Conservation (phyloP, 1,140 invertebrate species). For the Babylonia areolata region DNA sequence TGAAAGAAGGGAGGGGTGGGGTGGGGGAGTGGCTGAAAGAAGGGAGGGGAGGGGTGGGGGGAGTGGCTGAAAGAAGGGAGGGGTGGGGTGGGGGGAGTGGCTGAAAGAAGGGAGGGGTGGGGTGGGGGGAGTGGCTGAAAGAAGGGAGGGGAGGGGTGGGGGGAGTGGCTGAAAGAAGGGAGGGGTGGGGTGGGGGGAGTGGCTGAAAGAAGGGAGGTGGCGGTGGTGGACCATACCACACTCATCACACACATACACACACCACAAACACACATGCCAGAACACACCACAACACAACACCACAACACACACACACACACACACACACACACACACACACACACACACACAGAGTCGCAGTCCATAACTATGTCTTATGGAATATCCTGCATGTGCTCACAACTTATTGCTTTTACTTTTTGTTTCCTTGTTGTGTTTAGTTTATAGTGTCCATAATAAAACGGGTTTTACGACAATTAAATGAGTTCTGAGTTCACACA, state of each 20-base stretch:
- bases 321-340: constrained; percentile 47
- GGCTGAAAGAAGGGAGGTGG: neutral
- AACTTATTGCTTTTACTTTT: too few species aligned
- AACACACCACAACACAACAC: constrained; percentile 41
- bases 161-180: neutral
- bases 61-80: neutral
- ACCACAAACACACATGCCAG: constrained; percentile 5
- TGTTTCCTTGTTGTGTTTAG: too few species aligned
- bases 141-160: neutral
- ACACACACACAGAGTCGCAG: constrained; percentile 19
- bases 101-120: neutral
- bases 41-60: neutral
- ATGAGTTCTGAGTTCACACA: constrained; percentile 51
- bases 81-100: neutral
- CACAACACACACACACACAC: constrained; percentile 49
- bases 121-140: neutral
- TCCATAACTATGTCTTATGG: too few species aligned
- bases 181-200: too few species aligned
- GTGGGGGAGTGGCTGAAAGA: neutral
- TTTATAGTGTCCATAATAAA: too few species aligned
- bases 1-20: neutral
- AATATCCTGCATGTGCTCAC: too few species aligned
- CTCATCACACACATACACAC: neutral
- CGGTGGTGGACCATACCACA: too few species aligned
- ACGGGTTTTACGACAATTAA: too few species aligned